Evolutionary conservation across 2,113 vertebrate genomes (phyloP), one percentile per base, ranked within the genome.

Genomic region (Caretta caretta): DNA sequence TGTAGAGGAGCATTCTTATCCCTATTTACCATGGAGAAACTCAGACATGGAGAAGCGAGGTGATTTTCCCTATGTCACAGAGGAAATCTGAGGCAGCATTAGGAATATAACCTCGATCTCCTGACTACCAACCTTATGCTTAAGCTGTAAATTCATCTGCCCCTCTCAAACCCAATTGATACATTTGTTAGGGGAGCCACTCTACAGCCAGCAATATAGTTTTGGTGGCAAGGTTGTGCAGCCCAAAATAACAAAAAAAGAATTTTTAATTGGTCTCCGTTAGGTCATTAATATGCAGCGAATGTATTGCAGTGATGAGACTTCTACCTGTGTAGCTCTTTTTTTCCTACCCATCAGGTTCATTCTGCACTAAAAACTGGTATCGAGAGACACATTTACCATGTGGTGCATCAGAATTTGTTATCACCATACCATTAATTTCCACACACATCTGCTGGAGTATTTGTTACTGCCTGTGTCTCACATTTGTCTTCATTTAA

Each of bases 401-500:
- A 42, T 59, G 84, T 90, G 79, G 85, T 29, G 6, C 96, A 95
- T 96, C 86, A 90, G 81, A 95, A 94, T 97, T 92, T 95, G 96
- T 96, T 97, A 96, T 97, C 93, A 84, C 81, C 96, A 97, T 93
- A 87, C 94, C 96, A 98, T 98, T 98, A 97, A 97, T 97, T 98
- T 97, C 97, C 93, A 91, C 82, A 91, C 89, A 96, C 97, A 98
- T 98, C 98, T 98, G 97, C 93, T 94, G 38, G 76, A 97, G 90
- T 90, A 92, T 95, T 96, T 97, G 96, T 96, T 97, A 90, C 92
- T 92, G 90, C 90, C 80, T 93, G 92, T 69, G 24, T 80, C 90
- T 97, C 94, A 88, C 94, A 97, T 98, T 97, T 96, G 96, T 98
- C 98, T 98, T 98, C 96, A 97, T 97, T 96, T 96, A 93, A 94